Percentiles rank a stretch among this genome's conserved stretches.
These are phyloP conservation scores for Seriola rivoliana DNA, from an alignment of 2,113 vertebrate genomes.

Conservation along the genomic window DNA sequence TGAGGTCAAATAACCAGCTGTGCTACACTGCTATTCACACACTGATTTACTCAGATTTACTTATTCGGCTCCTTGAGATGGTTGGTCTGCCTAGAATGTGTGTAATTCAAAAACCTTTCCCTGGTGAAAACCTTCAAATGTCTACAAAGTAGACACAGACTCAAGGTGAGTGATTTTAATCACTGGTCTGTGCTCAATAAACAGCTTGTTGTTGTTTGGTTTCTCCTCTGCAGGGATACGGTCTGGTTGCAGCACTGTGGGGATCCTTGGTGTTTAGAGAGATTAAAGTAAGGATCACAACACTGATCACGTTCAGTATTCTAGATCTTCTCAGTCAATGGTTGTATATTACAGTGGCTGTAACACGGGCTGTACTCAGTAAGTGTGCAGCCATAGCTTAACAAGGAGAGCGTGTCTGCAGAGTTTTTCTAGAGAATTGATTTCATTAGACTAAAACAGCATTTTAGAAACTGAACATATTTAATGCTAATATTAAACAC, in stretches of 20 bases:
- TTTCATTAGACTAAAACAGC: background rate
- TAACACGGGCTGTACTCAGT: background rate
- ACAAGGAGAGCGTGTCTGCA: background rate
- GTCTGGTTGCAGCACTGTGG: slow-evolving; percentile 91
- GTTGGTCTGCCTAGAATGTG: background rate
- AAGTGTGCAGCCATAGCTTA: background rate
- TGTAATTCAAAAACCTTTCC: background rate
- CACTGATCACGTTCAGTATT: background rate
- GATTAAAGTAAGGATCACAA: slow-evolving; percentile 86
- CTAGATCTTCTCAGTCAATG: background rate
- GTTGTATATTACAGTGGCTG: background rate
- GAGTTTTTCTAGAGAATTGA: background rate
- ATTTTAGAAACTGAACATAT: background rate
- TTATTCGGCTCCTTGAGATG: background rate
- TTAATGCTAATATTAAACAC: background rate
- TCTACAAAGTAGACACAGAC: background rate
- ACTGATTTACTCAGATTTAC: background rate
- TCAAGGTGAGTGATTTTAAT: background rate
- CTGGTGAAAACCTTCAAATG: background rate
- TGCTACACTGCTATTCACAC: background rate
- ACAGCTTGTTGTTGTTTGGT: background rate
- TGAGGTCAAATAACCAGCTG: background rate
- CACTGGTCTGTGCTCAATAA: background rate
- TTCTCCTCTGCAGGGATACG: slow-evolving; percentile 86
- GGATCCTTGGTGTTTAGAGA: slow-evolving; percentile 92